phyloP scores from a whole-genome alignment of 2,888 invertebrate genomes.

The Hyles lineata region DNA sequence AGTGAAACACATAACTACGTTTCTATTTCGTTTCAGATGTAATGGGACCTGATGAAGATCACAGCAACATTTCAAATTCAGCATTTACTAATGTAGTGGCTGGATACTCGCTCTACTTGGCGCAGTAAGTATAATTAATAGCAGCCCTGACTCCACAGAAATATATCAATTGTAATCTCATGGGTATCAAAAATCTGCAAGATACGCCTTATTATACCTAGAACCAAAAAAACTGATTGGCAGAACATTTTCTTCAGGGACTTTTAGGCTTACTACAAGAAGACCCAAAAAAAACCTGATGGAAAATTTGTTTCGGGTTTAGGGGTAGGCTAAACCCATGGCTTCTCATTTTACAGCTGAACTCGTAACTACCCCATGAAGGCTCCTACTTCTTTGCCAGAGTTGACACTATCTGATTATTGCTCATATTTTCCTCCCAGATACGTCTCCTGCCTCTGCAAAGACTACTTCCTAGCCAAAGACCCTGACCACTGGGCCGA shows the following conservation, averaged over 20 bases:
- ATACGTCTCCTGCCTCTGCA: slow-evolving; percentile 78
- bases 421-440: slow-evolving; percentile 46
- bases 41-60: slow-evolving; percentile 88
- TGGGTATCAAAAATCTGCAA: neutral
- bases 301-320: too few relatives aligned
- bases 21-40: slow-evolving; percentile 69
- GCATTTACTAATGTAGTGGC: slow-evolving; percentile 85
- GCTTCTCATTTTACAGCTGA: too few relatives aligned
- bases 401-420: neutral
- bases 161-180: neutral
- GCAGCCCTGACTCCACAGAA: too few relatives aligned
- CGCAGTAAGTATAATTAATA: slow-evolving; percentile 69
- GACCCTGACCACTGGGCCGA: slow-evolving; percentile 76
- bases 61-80: slow-evolving; percentile 83
- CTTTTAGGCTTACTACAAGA: too few relatives aligned
- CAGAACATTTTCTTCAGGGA: too few relatives aligned
- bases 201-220: neutral
- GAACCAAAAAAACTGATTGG: too few relatives aligned
- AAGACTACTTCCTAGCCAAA: slow-evolving; percentile 68
- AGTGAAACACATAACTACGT: too few relatives aligned
- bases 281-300: too few relatives aligned
- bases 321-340: too few relatives aligned
- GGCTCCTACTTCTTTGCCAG: neutral
- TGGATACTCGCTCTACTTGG: slow-evolving; percentile 84
- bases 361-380: too few relatives aligned